Conservation (phyloP, 2,113 vertebrate species). For the Odontophorus gujanensis region DNA sequence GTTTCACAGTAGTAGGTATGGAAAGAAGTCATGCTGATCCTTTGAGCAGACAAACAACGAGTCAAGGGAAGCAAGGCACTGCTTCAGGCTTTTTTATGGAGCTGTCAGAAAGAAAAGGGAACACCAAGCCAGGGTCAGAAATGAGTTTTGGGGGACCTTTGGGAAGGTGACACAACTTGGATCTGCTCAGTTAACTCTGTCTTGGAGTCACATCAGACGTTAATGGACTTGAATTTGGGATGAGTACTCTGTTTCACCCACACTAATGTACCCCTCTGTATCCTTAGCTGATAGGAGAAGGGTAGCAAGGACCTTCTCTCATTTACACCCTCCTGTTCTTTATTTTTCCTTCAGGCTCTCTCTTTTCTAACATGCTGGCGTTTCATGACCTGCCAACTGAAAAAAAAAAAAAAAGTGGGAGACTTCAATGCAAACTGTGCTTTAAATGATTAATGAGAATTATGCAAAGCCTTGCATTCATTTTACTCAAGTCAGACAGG, state of each 20-base stretch:
- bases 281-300: background rate
- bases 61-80: background rate
- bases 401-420: background rate
- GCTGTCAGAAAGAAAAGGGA: background rate
- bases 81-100: background rate
- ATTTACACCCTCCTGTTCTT: background rate
- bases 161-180: background rate
- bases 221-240: background rate
- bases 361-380: background rate
- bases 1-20: background rate
- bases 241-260: background rate
- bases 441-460: slow-evolving; percentile 1
- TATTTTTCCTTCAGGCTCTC: background rate
- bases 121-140: background rate
- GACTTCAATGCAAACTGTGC: background rate
- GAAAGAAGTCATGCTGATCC: background rate
- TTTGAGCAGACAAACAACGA: background rate
- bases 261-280: background rate
- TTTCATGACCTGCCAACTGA: background rate
- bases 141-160: background rate
- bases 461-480: background rate
- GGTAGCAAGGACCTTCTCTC: background rate
- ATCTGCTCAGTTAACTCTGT: background rate
- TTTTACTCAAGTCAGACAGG: background rate
- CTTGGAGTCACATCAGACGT: background rate